Evolutionary conservation across 2,888 invertebrate species (phyloP), one percentile per base, ranked within the genome.

Genomic region (Agriopis leucophaearia): DNA sequence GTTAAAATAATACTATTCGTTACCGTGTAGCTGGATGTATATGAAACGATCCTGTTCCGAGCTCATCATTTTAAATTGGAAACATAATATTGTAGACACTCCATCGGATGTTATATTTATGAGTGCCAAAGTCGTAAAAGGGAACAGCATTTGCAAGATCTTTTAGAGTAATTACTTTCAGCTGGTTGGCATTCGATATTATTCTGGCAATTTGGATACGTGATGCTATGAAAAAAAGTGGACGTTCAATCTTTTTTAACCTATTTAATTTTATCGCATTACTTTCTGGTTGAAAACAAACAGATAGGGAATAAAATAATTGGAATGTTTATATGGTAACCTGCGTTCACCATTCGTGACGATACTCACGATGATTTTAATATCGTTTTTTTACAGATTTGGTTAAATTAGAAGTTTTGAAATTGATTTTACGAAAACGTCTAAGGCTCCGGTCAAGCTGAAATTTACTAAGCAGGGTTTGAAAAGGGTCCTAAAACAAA

Each of bases 71-170:
- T 74, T 66, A 64, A 71, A 71, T 71, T 71, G 66, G 66, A 66
- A 73, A 70, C 74, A 71, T 67, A 70, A 73, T 71, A 73, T 72
- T 69, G 69, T 66, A 69, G 67, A 69, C 64, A 70, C 70, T 68
- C 64, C 66, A 66, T 67, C 64, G 54, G 54, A 70, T 70, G 68
- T 74, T 71, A 72, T 74, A 70, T 73, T 74, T 74, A 70, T 65
- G 73, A 73, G 73, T 60, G 62, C 56, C 45, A 64, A 72, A 67
- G 66, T 71, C 72, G 59, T 72, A 74, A 74, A 74, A 71, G 61
- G 72, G 65, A 62, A 68, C 50, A 61, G 64, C 57, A 64, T 70
- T 66, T 70, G 64, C 69, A 61, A 65, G 70, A 72, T 64, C 61
- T 55, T 67, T 70, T 68, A 48, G 54, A 68, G 72, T 70, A 72